phyloP scores from a whole-genome alignment of 2,797 vertebrate genomes.

The Otolemur crassicaudatus region DNA sequence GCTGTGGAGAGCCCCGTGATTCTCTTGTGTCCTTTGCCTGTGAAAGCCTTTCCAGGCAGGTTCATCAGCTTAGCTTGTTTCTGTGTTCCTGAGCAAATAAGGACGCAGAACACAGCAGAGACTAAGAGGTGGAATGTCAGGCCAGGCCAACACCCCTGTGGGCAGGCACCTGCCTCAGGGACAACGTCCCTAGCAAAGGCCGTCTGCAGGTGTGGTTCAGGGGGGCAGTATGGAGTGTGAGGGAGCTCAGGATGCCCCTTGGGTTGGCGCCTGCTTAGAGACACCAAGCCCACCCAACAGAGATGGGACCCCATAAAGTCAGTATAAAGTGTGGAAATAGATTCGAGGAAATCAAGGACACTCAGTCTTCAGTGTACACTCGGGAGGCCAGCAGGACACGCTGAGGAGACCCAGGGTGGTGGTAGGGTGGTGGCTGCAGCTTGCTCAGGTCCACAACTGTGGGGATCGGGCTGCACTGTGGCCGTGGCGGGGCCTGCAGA shows the following conservation, averaged over 20 bases:
- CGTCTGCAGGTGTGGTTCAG: rapidly evolving
- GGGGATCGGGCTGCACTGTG: rapidly evolving
- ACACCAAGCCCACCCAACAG: background rate
- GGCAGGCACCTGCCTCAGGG: background rate
- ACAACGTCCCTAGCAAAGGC: background rate
- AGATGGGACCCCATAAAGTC: background rate
- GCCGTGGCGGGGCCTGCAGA: background rate
- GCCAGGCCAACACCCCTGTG: background rate
- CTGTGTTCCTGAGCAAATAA: background rate
- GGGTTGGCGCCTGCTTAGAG: background rate
- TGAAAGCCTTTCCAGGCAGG: background rate
- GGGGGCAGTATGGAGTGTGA: rapidly evolving
- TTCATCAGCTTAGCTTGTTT: background rate
- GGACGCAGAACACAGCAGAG: background rate
- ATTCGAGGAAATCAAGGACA: background rate
- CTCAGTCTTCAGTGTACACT: rapidly evolving
- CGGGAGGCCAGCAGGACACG: rapidly evolving
- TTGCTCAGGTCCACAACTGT: rapidly evolving
- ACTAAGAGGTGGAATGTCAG: background rate
- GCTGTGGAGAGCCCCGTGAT: background rate
- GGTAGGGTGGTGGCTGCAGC: too few species aligned
- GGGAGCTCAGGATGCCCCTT: background rate
- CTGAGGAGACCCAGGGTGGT: too few species aligned
- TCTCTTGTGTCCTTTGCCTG: background rate
- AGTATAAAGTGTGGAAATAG: background rate